These are phyloP conservation scores for sheep (Ovis aries) DNA, from an alignment of 2,113 vertebrate genomes.

Conservation along the genomic window ARS-UI_Ramb_v3.0 NC_056054.1:119722501-119723000, in stretches of 20 bases:
- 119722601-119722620: not conserved
- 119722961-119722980: not conserved
- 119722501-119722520: not conserved
- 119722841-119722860: accelerated
- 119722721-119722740: accelerated
- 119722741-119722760: not conserved
- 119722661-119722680: no score
- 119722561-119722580: not conserved
- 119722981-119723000: not conserved
- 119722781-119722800: not conserved
- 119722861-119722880: accelerated
- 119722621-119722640: not conserved
- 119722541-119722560: not conserved
- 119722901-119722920: not conserved
- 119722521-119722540: accelerated
- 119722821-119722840: no score
- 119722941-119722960: not conserved
- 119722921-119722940: accelerated
- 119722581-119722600: not conserved
- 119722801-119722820: not conserved
- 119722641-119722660: not conserved
- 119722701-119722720: accelerated
- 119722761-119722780: not conserved
- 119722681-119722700: accelerated
- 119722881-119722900: not conserved